Conservation (phyloP, 2,113 vertebrate genomes). For the Ciconia stormi region DNA sequence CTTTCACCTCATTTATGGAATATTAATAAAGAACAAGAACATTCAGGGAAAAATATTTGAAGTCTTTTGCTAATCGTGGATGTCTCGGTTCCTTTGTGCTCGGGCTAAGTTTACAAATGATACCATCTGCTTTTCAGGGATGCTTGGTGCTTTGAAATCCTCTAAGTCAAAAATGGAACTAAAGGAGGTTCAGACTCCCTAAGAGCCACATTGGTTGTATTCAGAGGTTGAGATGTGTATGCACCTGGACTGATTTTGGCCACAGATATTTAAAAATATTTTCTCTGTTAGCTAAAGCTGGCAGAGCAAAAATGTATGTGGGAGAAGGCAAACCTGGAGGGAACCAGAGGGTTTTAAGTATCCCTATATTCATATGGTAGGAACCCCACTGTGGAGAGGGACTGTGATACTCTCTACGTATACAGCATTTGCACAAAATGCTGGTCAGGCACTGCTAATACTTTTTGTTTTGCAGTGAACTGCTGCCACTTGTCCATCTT, state of each 20-base stretch:
- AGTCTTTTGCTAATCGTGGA: neutral
- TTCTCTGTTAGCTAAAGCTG: neutral
- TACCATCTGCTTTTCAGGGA: neutral
- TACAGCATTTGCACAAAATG: neutral
- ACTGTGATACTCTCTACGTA: neutral
- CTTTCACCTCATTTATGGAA: neutral
- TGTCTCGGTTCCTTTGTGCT: neutral
- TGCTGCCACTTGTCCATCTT: neutral
- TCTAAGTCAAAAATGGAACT: neutral
- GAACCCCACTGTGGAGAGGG: fast-evolving
- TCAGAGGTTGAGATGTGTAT: neutral
- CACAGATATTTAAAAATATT: neutral
- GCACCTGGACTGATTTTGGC: neutral
- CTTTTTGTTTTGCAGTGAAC: neutral
- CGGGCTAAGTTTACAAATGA: neutral
- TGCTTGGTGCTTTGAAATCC: neutral
- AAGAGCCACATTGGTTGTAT: neutral
- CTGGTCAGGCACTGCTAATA: neutral
- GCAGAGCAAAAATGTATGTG: neutral
- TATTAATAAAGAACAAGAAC: neutral
- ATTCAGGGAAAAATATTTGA: neutral
- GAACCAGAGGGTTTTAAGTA: neutral
- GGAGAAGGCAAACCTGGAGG: neutral
- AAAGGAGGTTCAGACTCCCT: fast-evolving
- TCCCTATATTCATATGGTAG: neutral